Evolutionary conservation across 2,113 vertebrate genomes (phyloP).

Genomic region (Copsychus sechellarum): DNA sequence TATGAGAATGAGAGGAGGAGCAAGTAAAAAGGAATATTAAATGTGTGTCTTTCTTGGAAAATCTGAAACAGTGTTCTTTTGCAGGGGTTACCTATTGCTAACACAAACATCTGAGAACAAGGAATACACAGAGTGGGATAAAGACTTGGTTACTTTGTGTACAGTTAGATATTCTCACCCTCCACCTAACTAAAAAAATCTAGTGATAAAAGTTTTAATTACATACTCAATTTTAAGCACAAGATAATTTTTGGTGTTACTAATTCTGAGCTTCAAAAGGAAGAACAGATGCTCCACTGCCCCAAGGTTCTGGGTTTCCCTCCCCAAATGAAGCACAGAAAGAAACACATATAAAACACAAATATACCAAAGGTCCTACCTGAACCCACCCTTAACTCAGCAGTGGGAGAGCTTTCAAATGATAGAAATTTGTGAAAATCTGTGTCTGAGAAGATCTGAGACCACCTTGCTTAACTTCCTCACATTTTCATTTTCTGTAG

Average conservation of each 20-base stretch:
- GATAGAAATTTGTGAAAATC: neutral
- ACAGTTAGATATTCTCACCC: constrained; percentile 32
- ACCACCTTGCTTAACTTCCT: neutral
- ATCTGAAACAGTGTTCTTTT: neutral
- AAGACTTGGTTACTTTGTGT: constrained; percentile 51
- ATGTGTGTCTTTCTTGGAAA: neutral
- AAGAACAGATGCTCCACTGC: neutral
- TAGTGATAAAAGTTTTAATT: neutral
- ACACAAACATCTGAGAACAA: neutral
- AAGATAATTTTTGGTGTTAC: neutral
- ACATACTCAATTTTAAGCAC: neutral
- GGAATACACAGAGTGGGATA: neutral
- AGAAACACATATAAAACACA: neutral
- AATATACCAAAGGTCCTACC: neutral
- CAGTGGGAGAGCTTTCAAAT: neutral
- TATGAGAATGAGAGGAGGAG: neutral
- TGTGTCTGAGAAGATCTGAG: neutral
- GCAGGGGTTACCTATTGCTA: neutral
- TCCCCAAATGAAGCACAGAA: neutral
- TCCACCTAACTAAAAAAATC: neutral
- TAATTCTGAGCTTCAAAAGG: neutral
- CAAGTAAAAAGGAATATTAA: neutral
- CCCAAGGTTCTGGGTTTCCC: neutral
- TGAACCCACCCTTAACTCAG: neutral
- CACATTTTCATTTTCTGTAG: neutral